These are phyloP conservation scores for Leptinotarsa haldemani DNA, from an alignment of 2,888 invertebrate species.

Conservation along the genomic window DNA sequence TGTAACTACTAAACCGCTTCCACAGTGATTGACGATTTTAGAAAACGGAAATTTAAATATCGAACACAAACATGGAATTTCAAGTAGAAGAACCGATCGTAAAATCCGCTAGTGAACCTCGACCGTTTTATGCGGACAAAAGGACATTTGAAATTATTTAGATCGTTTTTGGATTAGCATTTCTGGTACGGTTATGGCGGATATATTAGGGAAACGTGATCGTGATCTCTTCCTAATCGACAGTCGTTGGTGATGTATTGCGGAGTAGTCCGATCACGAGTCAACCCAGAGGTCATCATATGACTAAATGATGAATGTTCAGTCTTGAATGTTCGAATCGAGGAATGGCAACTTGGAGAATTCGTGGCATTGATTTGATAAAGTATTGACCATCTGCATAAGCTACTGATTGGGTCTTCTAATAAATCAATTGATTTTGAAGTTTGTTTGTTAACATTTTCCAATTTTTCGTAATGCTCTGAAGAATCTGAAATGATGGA, in stretches of 20 bases:
- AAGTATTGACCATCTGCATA: background rate
- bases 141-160: slow-evolving; percentile 45
- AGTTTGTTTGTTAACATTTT: background rate
- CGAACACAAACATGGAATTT: slow-evolving; percentile 24
- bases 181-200: slow-evolving; percentile 48
- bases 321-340: slow-evolving; percentile 5
- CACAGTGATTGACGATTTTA: slow-evolving; percentile 22
- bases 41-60: slow-evolving; percentile 27
- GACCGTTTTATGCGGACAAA: slow-evolving; percentile 27
- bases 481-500: no score
- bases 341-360: slow-evolving; percentile 2
- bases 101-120: slow-evolving; percentile 30
- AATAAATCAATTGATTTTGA: no score
- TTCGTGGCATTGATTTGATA: background rate
- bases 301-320: slow-evolving; percentile 32
- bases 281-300: slow-evolving; percentile 48
- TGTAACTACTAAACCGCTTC: slow-evolving; percentile 4
- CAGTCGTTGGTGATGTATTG: slow-evolving; percentile 53
- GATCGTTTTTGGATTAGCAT: slow-evolving; percentile 47
- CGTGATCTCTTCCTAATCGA: slow-evolving; percentile 56
- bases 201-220: slow-evolving; percentile 54
- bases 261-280: slow-evolving; percentile 53
- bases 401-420: background rate
- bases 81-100: slow-evolving; percentile 21
- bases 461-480: no score